Evolutionary conservation across 2,888 invertebrate species (phyloP).

Genomic region (Dryadula phaetusa): DNA sequence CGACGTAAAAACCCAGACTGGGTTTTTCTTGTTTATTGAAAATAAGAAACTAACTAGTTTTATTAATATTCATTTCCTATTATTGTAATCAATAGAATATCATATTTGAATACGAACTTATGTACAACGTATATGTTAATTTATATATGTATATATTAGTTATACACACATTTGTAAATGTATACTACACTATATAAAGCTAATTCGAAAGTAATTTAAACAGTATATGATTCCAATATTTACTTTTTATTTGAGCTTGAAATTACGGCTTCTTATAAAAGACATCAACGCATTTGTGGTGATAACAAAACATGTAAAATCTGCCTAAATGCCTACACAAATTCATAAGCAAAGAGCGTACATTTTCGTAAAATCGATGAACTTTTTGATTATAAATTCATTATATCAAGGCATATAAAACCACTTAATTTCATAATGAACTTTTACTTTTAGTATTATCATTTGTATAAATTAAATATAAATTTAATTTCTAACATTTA

Average conservation of each 20-base stretch:
- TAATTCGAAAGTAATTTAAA: not conserved
- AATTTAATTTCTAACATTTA: too few species aligned
- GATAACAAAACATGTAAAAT: not conserved
- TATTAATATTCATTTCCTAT: slow-evolving; percentile 25
- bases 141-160: not conserved
- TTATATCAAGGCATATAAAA: too few species aligned
- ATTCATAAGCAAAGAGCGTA: not conserved
- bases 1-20: slow-evolving; percentile 28
- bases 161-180: too few species aligned
- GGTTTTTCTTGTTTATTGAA: slow-evolving; percentile 27
- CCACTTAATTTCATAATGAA: too few species aligned
- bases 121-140: not conserved
- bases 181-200: too few species aligned
- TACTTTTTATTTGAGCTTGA: not conserved
- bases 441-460: too few species aligned
- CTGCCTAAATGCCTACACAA: not conserved
- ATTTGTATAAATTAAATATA: too few species aligned
- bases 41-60: slow-evolving; percentile 30
- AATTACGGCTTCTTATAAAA: slow-evolving; percentile 34
- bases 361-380: not conserved
- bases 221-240: not conserved
- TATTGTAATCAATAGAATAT: slow-evolving; percentile 11
- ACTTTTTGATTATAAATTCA: too few species aligned
- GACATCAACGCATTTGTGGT: slow-evolving; percentile 43
- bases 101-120: slow-evolving; percentile 7